These are phyloP conservation scores for Felis catus DNA, from an alignment of 2,113 vertebrate genomes.

Conservation along the genomic window F.catus_Fca126_mat1.0 CM031423.1:68828501-68829000, in stretches of 20 bases:
- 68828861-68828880: background rate
- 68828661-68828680: background rate
- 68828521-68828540: slow-evolving; percentile 3
- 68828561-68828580: background rate
- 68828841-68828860: background rate
- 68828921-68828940: no score
- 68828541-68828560: slow-evolving; percentile 32
- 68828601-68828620: slow-evolving; percentile 8
- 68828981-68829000: no score
- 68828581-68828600: slow-evolving; percentile 36
- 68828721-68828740: background rate
- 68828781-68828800: background rate
- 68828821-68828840: background rate
- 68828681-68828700: background rate
- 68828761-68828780: background rate
- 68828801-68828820: background rate
- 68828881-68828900: background rate
- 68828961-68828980: no score
- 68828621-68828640: background rate
- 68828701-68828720: background rate
- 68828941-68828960: no score
- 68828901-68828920: background rate
- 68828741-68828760: background rate
- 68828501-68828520: slow-evolving; percentile 47
- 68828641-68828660: background rate